These are phyloP conservation scores for Delia radicum DNA, from an alignment of 1,140 invertebrate genomes.

Conservation along the genomic window DNA sequence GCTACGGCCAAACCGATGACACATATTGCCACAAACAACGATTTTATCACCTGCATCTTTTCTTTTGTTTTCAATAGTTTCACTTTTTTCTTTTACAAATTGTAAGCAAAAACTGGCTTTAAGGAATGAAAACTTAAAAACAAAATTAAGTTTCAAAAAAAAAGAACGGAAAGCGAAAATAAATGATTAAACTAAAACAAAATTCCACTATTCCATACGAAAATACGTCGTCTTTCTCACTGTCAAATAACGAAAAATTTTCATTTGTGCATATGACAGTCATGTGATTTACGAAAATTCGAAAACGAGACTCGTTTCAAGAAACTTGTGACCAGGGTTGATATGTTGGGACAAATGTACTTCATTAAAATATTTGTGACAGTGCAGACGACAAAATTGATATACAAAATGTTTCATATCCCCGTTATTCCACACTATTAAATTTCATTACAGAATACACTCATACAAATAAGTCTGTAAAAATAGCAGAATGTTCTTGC, in stretches of 20 bases:
- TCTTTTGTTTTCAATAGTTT: no score
- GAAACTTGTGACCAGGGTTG: background rate
- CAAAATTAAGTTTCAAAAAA: background rate
- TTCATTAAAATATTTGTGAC: no score
- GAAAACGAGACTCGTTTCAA: background rate
- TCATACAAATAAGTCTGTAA: no score
- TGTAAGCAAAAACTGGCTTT: background rate
- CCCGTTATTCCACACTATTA: no score
- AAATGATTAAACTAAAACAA: background rate
- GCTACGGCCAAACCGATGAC: slow-evolving; percentile 49
- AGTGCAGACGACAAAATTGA: no score
- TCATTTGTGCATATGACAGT: background rate
- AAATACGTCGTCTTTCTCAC: background rate
- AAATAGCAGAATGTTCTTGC: no score
- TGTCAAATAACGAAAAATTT: background rate
- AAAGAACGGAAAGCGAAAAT: background rate
- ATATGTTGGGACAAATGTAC: no score
- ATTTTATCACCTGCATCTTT: slow-evolving; percentile 31
- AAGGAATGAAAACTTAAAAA: background rate
- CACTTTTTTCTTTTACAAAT: background rate
- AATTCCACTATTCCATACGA: background rate
- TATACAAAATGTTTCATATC: no score
- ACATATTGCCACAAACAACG: slow-evolving; percentile 47
- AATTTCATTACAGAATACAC: no score
- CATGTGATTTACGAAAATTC: background rate